Percentiles rank a stretch among this genome's conserved stretches.
Conservation (phyloP, 2,888 invertebrate genomes). For the Periphyllus acericola region DNA sequence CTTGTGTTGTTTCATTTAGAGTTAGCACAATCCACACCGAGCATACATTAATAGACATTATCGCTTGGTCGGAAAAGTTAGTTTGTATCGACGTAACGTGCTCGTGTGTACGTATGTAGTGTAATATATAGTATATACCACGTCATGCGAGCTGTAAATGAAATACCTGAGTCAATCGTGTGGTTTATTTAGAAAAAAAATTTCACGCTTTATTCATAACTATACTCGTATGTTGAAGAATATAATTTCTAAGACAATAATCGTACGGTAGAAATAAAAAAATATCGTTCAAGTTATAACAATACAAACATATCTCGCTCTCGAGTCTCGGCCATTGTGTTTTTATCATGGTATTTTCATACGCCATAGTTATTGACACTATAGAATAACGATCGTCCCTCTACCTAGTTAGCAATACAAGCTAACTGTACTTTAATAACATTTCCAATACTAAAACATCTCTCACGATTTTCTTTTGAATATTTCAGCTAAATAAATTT, state of each 20-base stretch:
- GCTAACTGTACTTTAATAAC: constrained; percentile 38
- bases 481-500: neutral
- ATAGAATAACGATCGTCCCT: constrained; percentile 5
- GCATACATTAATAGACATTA: neutral
- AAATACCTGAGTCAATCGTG: too few species aligned
- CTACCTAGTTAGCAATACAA: neutral
- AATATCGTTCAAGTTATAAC: neutral
- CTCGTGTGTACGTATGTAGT: neutral
- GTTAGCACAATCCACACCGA: neutral
- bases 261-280: neutral
- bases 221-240: neutral
- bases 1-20: neutral
- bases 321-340: neutral
- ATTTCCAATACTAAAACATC: neutral
- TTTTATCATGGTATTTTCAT: neutral
- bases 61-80: neutral
- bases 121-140: neutral
- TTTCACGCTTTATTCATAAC: neutral
- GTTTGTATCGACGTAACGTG: neutral
- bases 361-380: neutral
- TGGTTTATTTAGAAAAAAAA: neutral
- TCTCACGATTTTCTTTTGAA: neutral
- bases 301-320: neutral
- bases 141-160: neutral
- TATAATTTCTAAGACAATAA: neutral